Percentiles rank a stretch among this genome's conserved stretches.
phyloP scores from a whole-genome alignment of 2,888 invertebrate species.

The Cancer borealis region DNA sequence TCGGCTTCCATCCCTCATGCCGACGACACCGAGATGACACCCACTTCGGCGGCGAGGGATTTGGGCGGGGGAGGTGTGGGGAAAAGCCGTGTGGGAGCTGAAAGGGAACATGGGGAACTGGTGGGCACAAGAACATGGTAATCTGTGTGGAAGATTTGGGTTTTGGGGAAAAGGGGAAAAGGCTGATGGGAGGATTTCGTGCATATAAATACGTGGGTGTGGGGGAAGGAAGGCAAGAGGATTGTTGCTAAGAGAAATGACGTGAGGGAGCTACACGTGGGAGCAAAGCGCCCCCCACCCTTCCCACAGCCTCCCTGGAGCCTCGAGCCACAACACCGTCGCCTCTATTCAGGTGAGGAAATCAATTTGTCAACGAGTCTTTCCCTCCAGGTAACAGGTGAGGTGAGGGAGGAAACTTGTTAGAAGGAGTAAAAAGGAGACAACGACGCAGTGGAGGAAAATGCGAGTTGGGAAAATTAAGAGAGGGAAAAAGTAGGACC shows the following conservation, averaged over 20 bases:
- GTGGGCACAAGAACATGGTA: background rate
- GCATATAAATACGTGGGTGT: background rate
- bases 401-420: background rate
- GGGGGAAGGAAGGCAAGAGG: background rate
- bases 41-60: background rate
- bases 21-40: background rate
- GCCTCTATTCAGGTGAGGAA: slow-evolving; percentile 61
- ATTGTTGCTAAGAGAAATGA: slow-evolving; percentile 24
- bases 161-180: background rate
- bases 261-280: background rate
- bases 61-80: background rate
- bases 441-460: background rate
- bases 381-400: slow-evolving; percentile 42
- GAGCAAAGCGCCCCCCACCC: background rate
- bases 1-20: slow-evolving; percentile 9
- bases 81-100: background rate
- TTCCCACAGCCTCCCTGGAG: background rate
- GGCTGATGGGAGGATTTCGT: background rate
- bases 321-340: slow-evolving; percentile 40
- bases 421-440: background rate
- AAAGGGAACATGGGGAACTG: background rate
- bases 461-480: background rate
- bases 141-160: background rate
- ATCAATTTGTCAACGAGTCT: slow-evolving; percentile 68
- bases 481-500: background rate